Conservation (phyloP, 2,113 vertebrate genomes). For the Ardeotis arabs region DNA sequence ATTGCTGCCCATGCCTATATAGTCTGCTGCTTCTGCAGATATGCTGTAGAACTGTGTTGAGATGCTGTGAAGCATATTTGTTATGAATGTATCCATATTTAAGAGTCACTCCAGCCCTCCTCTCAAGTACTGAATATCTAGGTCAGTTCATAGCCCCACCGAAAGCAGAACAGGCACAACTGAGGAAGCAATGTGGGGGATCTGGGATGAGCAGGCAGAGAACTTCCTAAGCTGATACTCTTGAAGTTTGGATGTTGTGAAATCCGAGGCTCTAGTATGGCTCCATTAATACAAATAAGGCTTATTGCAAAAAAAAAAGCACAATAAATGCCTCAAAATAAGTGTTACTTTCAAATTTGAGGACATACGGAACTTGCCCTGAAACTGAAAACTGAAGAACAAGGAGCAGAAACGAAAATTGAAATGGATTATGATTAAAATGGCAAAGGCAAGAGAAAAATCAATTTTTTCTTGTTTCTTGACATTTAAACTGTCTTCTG, state of each 20-base stretch:
- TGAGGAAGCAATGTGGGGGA: not conserved
- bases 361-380: not conserved
- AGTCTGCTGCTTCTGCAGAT: not conserved
- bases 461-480: not conserved
- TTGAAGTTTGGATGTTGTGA: not conserved
- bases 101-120: not conserved
- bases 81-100: not conserved
- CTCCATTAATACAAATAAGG: not conserved
- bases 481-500: not conserved
- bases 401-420: not conserved
- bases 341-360: not conserved
- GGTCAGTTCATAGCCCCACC: not conserved
- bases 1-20: not conserved
- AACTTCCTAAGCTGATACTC: not conserved
- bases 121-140: not conserved
- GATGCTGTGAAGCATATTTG: not conserved
- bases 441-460: not conserved
- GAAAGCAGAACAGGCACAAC: not conserved
- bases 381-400: not conserved
- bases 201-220: not conserved
- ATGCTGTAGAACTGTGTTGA: not conserved
- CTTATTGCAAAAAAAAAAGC: not conserved
- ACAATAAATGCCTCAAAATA: not conserved
- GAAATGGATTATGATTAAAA: not conserved
- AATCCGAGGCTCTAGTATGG: not conserved